Evolutionary conservation across 1,140 invertebrate genomes (phyloP), one percentile per base, ranked within the genome.

Genomic region (Orussus abietinus): DNA sequence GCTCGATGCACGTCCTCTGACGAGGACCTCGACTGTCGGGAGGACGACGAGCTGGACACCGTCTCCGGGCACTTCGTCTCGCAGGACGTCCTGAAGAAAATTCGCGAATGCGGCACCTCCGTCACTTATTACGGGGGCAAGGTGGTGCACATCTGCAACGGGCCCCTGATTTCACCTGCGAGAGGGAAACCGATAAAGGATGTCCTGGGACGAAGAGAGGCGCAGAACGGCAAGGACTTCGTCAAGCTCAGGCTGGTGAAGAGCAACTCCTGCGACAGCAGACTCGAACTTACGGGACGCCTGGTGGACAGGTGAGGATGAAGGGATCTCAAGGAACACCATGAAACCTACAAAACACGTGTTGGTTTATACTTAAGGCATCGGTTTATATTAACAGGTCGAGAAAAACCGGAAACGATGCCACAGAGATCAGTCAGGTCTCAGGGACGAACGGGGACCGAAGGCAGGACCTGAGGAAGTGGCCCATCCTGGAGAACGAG

Each of bases 81-180:
- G 10, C 80, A 84, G 43, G 88, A 91, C 56, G 84, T 91, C n/a
- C 63, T 92, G 25, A 80, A 85, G 47, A 90, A 89, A 71, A 90
- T 92, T 49, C 76, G 88, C 30, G 88, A 89, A 56, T 87, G 81
- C 54, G 90, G 88, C 4, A 89, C 87, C 0, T 86, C 86, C 4
- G 80, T 91, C 1, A 92, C 88, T 3, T 92, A 91, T 59, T 91
- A 90, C 51, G 88, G 89, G 1, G 88, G 88, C 2, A 82, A 85
- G 58, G 83, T 91, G 9, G 75, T 90, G 5, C 81, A 85, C 49
- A 81, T 77, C 10, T 79, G 79, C 58, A 76, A 76, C 38, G 79
- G 80, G 1, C 80, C 81, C 5, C 66, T 79, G 9, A 77, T 80
- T 26, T 82, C 76, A 46, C 80, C 79, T 5, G 76, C 79, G 66